Evolutionary conservation across 2,113 vertebrate species (phyloP), one percentile per base, ranked within the genome.

Genomic region (Progne subis): DNA sequence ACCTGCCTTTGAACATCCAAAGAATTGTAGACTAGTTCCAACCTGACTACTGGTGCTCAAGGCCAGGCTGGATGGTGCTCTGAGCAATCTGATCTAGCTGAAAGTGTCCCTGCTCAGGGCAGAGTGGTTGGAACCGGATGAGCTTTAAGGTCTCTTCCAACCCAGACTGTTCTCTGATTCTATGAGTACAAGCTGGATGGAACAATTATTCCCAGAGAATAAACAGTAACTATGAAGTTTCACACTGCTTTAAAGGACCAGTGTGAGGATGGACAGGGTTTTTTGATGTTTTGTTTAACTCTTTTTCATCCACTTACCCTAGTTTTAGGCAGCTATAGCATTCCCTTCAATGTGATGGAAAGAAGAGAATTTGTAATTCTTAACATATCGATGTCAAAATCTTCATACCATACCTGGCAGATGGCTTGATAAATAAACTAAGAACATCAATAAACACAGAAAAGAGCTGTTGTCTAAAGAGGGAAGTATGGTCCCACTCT

Each of bases 171-270:
- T 89, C 39, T 53, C 29, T 68, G 39, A 53, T 31, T 41, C 11
- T 55, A 0, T 8, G 34, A 31, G 39, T 34, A 34, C 24, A 69
- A 82, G 44, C 52, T 68, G 57, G 84, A 88, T 10, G 20, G 44
- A 57, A 74, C 80, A n/a, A 76, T 80, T 86, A 52, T 47, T 95
- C 69, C 67, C 68, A 86, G 19, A 89, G 39, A 88, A 92, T 78
- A 93, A 92, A 78, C 64, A 81, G 92, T 83, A 93, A 92, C 65
- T 32, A 47, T 26, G 70, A 93, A 93, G 83, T 34, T 87, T 77
- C 92, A 87, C 9, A 79, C 28, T 63, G 18, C 43, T 96, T 97
- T 94, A 64, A 87, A 97, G 41, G 59, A 94, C 17, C 2, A 2
- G 5, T 0, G 18, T 44, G n/a, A 34, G 85, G 29, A 39, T 52